These are phyloP conservation scores for Aphelinus atriplicis DNA, from an alignment of 1,140 invertebrate genomes.

Conservation along the genomic window DNA sequence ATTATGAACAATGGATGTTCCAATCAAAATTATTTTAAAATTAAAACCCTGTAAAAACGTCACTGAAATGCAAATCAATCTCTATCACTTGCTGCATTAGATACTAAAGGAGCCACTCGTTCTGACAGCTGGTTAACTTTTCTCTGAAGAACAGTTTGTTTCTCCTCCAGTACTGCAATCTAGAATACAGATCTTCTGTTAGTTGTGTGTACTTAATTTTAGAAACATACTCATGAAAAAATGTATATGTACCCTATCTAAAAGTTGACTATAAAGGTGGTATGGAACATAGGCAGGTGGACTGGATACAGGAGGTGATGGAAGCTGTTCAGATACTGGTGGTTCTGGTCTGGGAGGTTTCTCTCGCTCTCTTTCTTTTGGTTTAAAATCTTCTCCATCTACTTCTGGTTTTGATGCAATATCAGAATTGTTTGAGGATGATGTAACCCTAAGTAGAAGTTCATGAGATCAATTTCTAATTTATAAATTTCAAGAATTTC, in stretches of 20 bases:
- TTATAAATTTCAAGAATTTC: background rate
- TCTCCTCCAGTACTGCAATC: slow-evolving; percentile 59
- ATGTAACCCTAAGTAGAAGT: slow-evolving; percentile 33
- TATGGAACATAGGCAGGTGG: slow-evolving; percentile 60
- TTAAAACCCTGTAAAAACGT: slow-evolving; percentile 28
- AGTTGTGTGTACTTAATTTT: background rate
- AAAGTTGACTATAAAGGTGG: slow-evolving; percentile 59
- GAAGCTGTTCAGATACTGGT: slow-evolving; percentile 39
- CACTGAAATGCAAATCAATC: slow-evolving; percentile 46
- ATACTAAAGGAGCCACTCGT: slow-evolving; percentile 50
- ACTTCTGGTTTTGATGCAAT: slow-evolving; percentile 44
- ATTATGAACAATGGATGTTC: background rate
- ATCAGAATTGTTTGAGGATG: slow-evolving; percentile 41
- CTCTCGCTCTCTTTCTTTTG: slow-evolving; percentile 55
- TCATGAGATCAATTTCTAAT: slow-evolving; percentile 16
- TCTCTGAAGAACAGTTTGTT: slow-evolving; percentile 56
- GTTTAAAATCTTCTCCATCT: slow-evolving; percentile 51
- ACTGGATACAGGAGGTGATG: slow-evolving; percentile 41
- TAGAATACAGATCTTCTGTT: slow-evolving; percentile 39
- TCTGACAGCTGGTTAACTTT: slow-evolving; percentile 58
- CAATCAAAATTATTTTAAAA: slow-evolving; percentile 13
- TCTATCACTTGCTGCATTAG: slow-evolving; percentile 52
- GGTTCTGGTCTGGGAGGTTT: slow-evolving; percentile 43
- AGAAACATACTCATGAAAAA: slow-evolving; percentile 15
- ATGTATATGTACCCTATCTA: slow-evolving; percentile 56